Conservation (phyloP, 2,888 invertebrate genomes). For the Endomychus coccineus region DNA sequence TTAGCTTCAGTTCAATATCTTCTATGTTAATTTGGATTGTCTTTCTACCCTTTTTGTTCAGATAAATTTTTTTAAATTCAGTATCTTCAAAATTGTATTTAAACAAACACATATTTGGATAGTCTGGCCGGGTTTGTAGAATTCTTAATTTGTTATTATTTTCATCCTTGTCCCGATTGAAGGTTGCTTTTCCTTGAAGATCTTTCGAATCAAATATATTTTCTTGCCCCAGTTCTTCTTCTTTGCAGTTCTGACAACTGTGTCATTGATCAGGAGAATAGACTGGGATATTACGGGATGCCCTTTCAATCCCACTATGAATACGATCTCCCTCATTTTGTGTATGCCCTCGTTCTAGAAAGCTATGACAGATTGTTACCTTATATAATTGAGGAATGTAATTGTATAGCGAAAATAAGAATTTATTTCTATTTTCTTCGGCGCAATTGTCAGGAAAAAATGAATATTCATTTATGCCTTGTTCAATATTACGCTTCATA, state of each 20-base stretch:
- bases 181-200: neutral
- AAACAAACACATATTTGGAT: slow-evolving; percentile 6
- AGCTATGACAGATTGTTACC: slow-evolving; percentile 12
- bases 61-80: slow-evolving; percentile 8
- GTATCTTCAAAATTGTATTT: slow-evolving; percentile 4
- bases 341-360: slow-evolving; percentile 17
- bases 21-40: slow-evolving; percentile 5
- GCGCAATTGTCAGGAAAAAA: slow-evolving; percentile 10
- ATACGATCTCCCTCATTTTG: slow-evolving; percentile 19
- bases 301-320: slow-evolving; percentile 18
- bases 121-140: neutral
- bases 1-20: slow-evolving; percentile 3
- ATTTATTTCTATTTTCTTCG: slow-evolving; percentile 17
- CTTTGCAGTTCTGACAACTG: slow-evolving; percentile 15
- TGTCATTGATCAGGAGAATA: neutral
- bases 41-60: slow-evolving; percentile 6
- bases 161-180: slow-evolving; percentile 4
- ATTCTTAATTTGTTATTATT: slow-evolving; percentile 1
- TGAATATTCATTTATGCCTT: slow-evolving; percentile 13
- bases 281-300: neutral
- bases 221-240: slow-evolving; percentile 14
- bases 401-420: slow-evolving; percentile 17
- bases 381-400: too few relatives aligned
- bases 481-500: slow-evolving; percentile 9
- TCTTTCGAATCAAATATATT: slow-evolving; percentile 15